phyloP scores from a whole-genome alignment of 2,113 vertebrate species.

The Lathamus discolor region DNA sequence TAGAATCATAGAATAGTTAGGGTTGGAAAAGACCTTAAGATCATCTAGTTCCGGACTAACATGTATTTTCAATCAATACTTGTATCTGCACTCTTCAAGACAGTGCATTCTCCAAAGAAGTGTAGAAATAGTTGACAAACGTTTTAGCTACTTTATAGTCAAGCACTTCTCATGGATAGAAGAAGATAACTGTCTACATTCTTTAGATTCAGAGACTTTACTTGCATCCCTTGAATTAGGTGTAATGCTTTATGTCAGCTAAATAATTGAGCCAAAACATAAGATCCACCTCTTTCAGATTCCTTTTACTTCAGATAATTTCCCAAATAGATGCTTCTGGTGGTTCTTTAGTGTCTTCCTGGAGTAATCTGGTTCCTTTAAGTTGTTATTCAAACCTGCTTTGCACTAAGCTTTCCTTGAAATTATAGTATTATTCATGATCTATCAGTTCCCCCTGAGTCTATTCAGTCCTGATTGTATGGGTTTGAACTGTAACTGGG shows the following conservation, averaged over 20 bases:
- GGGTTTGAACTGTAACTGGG: constrained; percentile 32
- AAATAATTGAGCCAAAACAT: background rate
- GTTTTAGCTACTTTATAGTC: background rate
- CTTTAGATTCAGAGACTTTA: background rate
- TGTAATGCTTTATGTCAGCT: background rate
- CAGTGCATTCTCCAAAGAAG: background rate
- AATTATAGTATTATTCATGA: constrained; percentile 18
- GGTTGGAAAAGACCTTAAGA: too few species aligned
- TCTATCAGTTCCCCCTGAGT: background rate
- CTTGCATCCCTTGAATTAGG: background rate
- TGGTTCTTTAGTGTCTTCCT: background rate
- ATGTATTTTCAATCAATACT: background rate
- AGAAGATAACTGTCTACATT: background rate
- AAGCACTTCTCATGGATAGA: background rate
- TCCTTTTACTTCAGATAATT: background rate
- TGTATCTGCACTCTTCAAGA: background rate
- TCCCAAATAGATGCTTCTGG: background rate
- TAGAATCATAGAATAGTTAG: too few species aligned
- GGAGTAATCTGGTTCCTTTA: background rate
- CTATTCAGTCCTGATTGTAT: background rate
- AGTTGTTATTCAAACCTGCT: background rate
- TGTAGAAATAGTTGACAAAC: background rate
- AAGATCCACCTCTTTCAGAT: background rate
- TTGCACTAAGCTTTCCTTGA: constrained; percentile 36
- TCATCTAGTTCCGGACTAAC: background rate